Evolutionary conservation across 2,113 vertebrate species (phyloP), one percentile per base, ranked within the genome.

Genomic region (Mustela lutreola): DNA sequence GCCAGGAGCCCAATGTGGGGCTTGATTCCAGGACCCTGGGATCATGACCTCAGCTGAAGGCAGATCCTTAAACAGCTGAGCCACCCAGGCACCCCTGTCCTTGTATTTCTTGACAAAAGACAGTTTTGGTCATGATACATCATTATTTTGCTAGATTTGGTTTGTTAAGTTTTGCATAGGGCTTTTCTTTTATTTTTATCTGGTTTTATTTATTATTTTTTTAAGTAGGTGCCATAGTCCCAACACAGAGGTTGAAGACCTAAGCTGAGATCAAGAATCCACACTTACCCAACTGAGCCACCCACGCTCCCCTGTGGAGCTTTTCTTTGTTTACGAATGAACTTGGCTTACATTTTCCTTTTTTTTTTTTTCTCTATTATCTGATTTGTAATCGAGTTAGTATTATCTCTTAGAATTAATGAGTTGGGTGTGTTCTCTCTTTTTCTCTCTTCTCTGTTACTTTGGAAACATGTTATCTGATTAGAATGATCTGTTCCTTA

Each of bases 321-420:
- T 95, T 89, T 58, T 84, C 18, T 75, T 8, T 45, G 24, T 75
- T 28, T 87, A 11, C 12, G n/a, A 39, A 6, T 88, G 58, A 42
- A 7, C 39, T 84, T 97, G 70, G 62, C 48, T 91, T 78, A 42
- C 8, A 45, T 70, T 75, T 75, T 62, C 5, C 42, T 63, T 84
- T 70, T 80, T 80, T 92, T 39, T 39, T 42, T 42, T 42, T 42
- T 42, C 39, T 53, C 28, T 28, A 5, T 88, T 78, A 5, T n/a
- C n/a, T 80, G 11, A 28, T 56, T 95, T 86, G 15, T 87, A 36
- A 92, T 19, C n/a, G 58, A 89, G 48, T 85, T 89, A 39, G 81
- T 89, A 67, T 36, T 81, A 56, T 50, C 56, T 96, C 11, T 70
- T 92, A 89, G 31, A 84, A 65, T 88, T 71, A 91, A 70, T 79